These are phyloP conservation scores for Hestina assimilis DNA, from an alignment of 1,140 invertebrate species.

Conservation along the genomic window DNA sequence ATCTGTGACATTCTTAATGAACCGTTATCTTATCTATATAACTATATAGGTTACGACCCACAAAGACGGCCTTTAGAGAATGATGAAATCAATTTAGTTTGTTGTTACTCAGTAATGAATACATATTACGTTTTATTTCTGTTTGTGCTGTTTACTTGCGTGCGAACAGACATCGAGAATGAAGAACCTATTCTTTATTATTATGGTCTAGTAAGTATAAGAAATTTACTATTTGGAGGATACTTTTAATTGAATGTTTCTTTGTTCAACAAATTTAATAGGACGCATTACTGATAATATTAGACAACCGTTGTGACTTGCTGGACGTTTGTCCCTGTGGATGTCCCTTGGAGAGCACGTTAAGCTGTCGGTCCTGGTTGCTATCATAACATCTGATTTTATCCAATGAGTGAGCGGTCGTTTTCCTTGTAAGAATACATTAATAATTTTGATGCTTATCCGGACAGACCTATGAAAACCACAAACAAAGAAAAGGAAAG, in stretches of 20 bases:
- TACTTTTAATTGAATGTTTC: background rate
- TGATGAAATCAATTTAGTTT: background rate
- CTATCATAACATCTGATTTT: no score
- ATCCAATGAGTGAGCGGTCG: no score
- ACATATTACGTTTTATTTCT: slow-evolving; percentile 7
- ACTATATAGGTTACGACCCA: slow-evolving; percentile 48
- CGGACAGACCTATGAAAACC: no score
- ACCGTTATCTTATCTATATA: slow-evolving; percentile 21
- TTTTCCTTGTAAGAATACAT: no score
- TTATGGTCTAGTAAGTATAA: slow-evolving; percentile 58
- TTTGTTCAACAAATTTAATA: background rate
- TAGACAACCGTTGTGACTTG: no score
- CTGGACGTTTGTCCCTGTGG: no score
- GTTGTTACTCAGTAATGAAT: slow-evolving; percentile 6
- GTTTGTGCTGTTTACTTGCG: slow-evolving; percentile 1
- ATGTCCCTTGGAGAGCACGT: no score
- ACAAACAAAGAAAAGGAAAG: no score
- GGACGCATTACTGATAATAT: no score
- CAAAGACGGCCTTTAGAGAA: slow-evolving; percentile 21
- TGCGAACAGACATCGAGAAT: slow-evolving; percentile 26
- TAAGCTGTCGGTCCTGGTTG: no score
- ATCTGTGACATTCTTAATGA: background rate
- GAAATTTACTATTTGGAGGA: background rate
- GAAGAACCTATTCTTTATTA: slow-evolving; percentile 55
- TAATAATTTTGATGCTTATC: no score